Percentiles rank a stretch among this genome's conserved stretches.
Conservation (phyloP, 2,113 vertebrate genomes). For the Cheirogaleus medius region DNA sequence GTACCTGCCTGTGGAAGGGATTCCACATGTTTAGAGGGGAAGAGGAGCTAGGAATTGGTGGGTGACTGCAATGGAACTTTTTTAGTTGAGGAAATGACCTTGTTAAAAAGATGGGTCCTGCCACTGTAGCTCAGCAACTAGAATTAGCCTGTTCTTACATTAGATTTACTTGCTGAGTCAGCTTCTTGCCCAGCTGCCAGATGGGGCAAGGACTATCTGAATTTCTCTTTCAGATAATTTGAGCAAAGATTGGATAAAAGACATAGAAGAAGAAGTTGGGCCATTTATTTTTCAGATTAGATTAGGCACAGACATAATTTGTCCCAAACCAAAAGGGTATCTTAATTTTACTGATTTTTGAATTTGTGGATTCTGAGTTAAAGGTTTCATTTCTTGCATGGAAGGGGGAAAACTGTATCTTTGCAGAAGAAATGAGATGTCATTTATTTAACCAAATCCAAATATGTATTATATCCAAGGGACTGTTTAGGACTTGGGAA, state of each 20-base stretch:
- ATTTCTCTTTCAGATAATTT: conserved; percentile 15
- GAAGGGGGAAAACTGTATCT: neutral
- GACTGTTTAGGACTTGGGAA: neutral
- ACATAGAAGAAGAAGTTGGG: neutral
- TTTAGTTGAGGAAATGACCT: neutral
- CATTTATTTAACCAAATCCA: neutral
- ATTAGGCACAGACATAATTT: neutral
- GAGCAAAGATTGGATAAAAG: neutral
- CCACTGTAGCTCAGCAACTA: neutral
- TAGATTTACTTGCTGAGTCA: neutral
- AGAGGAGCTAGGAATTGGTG: neutral
- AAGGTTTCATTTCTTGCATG: conserved; percentile 16
- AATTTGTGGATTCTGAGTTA: neutral
- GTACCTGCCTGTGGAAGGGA: neutral
- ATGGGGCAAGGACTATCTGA: neutral
- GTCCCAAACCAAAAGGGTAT: neutral
- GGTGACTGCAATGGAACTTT: neutral
- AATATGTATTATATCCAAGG: neutral
- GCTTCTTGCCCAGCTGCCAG: neutral
- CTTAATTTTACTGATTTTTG: conserved; percentile 28
- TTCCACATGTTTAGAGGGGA: neutral
- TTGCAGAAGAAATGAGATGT: neutral
- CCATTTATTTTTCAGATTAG: conserved; percentile 11
- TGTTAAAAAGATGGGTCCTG: neutral
- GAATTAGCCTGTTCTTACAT: neutral